A percentile compares a stretch with the other conserved stretches of the same genome.
These are phyloP conservation scores for Montipora cactus DNA, from an alignment of 64 coral and sea anemone species.

Conservation along the genomic window DNA sequence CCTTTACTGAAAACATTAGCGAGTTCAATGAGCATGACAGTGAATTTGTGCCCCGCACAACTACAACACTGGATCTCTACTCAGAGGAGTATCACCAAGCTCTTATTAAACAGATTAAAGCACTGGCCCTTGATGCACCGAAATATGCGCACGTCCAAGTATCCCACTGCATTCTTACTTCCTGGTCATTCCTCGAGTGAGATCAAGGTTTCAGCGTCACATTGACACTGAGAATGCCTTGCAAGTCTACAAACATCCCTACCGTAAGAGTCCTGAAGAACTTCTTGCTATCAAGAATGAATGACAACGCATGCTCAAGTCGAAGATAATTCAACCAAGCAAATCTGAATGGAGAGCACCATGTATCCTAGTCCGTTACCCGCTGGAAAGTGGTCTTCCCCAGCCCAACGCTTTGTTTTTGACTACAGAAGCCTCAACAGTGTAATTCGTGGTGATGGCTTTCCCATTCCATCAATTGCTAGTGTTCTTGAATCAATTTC, in stretches of 20 bases:
- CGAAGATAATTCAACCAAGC: slow-evolving; percentile 54
- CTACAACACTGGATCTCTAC: background rate
- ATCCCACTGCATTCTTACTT: no score
- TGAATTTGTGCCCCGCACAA: background rate
- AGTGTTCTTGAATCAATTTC: slow-evolving; percentile 31
- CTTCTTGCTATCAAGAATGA: slow-evolving; percentile 43
- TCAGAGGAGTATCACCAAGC: background rate
- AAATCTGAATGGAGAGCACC: slow-evolving; percentile 66
- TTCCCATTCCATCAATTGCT: slow-evolving; percentile 16
- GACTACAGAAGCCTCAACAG: slow-evolving; percentile 49
- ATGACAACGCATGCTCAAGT: slow-evolving; percentile 58
- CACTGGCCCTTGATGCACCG: background rate
- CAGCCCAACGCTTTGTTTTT: slow-evolving; percentile 63
- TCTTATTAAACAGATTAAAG: background rate
- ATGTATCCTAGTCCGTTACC: slow-evolving; percentile 51
- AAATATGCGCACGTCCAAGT: slow-evolving; percentile 52
- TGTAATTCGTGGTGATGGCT: slow-evolving; percentile 29
- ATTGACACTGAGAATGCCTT: slow-evolving; percentile 54
- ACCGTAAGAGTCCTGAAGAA: slow-evolving; percentile 58
- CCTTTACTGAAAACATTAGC: background rate
- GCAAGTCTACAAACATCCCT: no score
- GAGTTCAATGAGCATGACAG: background rate
- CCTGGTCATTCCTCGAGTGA: no score
- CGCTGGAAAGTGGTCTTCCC: slow-evolving; percentile 41
- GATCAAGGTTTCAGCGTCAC: background rate